Base-by-base conservation (phyloP, 2,797 vertebrate genomes). In the Gastrophryne carolinensis region DNA sequence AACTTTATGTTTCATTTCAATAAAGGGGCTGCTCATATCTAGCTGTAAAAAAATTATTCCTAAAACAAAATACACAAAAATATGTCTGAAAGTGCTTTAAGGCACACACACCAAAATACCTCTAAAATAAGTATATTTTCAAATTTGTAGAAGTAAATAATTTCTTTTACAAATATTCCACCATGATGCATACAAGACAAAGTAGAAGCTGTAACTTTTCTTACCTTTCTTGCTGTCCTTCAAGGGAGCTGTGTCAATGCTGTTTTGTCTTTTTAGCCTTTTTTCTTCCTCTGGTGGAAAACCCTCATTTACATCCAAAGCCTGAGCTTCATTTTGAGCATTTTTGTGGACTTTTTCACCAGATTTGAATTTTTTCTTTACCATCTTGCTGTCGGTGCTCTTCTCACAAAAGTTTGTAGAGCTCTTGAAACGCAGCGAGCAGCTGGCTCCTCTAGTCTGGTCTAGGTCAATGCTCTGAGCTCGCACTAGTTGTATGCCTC, bases 211-310 rank as follows among this genome's bases (percentile, higher is more conserved):
- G 5, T 35, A 41, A 44, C 11, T 50, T 61, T 50, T 63, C 63
- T 75, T n/a, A 72, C 75, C 75, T 39, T 58, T 71, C 24, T 49
- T 64, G 29, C 17, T 44, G 26, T 77, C 66, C 19, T 62, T 77
- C 27, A 19, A 1, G 3, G 32, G 10, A 13, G 58, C 39, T 12
- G 34, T 19, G 7, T 70, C 73, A 15, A 29, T 39, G 24, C 39
- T 61, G 9, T 52, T 53, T 15, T 54, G 57, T 15, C 52, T 56
- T 47, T 44, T 70, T 9, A 39, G n/a, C n/a, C 26, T 47, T 3
- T 72, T 63, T 5, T 47, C 58, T 47, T 77, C 67, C 13, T 61
- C 67, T 23, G 10, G 32, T 19, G 23, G 17, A 37, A 64, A 57
- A 15, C 2, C 37, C 37, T 35, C 60, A 21, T 70, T 54, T 13